Conservation (phyloP, 2,888 invertebrate genomes). For the Orthosia incerta region DNA sequence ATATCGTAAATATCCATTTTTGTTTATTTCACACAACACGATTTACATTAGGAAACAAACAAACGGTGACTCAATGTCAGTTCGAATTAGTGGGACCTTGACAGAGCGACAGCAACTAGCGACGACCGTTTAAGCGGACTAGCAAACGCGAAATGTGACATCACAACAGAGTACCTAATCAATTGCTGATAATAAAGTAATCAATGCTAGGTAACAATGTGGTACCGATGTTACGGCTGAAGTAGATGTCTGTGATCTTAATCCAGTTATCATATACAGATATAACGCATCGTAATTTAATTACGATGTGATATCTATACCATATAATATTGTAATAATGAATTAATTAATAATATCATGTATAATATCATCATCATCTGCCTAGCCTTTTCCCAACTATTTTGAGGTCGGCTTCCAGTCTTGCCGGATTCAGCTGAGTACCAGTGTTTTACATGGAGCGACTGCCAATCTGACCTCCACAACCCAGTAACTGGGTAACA, state of each 20-base stretch:
- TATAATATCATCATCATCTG: too few species aligned
- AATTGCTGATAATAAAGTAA: constrained; percentile 31
- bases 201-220: constrained; percentile 26
- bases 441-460: too few species aligned
- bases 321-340: too few species aligned
- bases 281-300: neutral
- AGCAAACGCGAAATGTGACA: constrained; percentile 11
- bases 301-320: too few species aligned
- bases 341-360: too few species aligned
- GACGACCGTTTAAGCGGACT: constrained; percentile 17
- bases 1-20: constrained; percentile 82
- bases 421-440: too few species aligned
- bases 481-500: too few species aligned
- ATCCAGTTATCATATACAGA: constrained; percentile 6
- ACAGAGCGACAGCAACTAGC: neutral
- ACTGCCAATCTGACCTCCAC: too few species aligned
- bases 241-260: constrained; percentile 4
- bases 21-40: constrained; percentile 29
- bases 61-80: constrained; percentile 47
- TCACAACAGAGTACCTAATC: constrained; percentile 19
- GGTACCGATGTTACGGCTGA: constrained; percentile 4
- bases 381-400: too few species aligned
- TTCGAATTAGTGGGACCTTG: constrained; percentile 31
- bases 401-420: too few species aligned
- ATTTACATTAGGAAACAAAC: constrained; percentile 46